Evolutionary conservation across 2,797 vertebrate genomes (phyloP).

Genomic region (Tenualosa ilisha): DNA sequence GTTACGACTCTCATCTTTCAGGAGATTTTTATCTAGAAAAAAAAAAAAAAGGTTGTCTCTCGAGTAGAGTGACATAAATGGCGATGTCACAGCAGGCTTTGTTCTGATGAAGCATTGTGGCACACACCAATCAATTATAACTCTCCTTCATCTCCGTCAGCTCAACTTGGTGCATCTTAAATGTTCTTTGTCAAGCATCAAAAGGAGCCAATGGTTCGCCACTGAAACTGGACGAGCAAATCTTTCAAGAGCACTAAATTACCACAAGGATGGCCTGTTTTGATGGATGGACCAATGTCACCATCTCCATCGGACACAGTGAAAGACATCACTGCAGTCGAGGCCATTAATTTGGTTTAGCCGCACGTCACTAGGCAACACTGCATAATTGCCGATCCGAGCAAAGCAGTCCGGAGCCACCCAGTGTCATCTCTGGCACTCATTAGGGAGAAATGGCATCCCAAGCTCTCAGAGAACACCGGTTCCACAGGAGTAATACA

Average conservation of each 20-base stretch:
- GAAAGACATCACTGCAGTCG: conserved; percentile 36
- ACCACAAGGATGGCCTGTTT: conserved; percentile 38
- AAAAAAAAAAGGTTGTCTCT: background rate
- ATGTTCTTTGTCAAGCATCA: conserved; percentile 26
- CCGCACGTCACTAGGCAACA: conserved; percentile 48
- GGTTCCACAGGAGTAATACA: conserved; percentile 30
- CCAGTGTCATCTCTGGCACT: conserved; percentile 36
- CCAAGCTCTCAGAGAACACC: conserved; percentile 12
- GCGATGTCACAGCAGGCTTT: background rate
- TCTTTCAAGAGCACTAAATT: conserved; percentile 25
- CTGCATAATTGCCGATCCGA: conserved; percentile 43
- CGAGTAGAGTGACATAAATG: background rate
- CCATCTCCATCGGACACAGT: background rate
- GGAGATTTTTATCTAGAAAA: background rate
- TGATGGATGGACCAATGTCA: conserved; percentile 36
- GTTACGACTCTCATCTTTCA: background rate
- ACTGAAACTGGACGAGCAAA: background rate
- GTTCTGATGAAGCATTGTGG: background rate
- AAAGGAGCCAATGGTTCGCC: background rate
- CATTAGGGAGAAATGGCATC: conserved; percentile 35
- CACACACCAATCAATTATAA: conserved; percentile 3
- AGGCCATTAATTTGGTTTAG: conserved; percentile 53
- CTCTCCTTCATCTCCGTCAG: background rate
- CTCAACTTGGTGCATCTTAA: background rate
- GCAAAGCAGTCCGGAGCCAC: conserved; percentile 29